Base-by-base conservation (phyloP, 2,113 vertebrate genomes). In the Ibidorhyncha struthersii region DNA sequence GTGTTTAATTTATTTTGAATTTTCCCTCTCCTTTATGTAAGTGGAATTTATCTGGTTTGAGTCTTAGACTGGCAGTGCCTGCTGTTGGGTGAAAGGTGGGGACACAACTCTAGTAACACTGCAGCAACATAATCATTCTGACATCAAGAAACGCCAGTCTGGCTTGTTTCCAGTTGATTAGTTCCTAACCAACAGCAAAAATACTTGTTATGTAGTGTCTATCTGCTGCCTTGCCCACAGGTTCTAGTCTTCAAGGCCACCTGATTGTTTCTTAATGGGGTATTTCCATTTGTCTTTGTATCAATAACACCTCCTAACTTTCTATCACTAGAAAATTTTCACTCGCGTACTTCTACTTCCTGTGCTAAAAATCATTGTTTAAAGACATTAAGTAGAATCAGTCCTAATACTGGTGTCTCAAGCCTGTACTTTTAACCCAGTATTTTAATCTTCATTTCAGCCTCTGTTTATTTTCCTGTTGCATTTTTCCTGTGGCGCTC, bases 51-150 rank as follows among this genome's bases (percentile, higher is more conserved):
- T 3, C 22, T 59, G 14, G 22, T 61, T 40, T 50, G 40, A 47
- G 49, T n/a, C 23, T 62, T 32, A 17, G 29, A 9, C 32, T 36
- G 50, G 32, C 14, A 8, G 2, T 38, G n/a, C 47, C 47, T 41
- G 20, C 17, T 62, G 11, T 52, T 45, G 70, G 34, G 25, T 69
- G 79, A 50, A 61, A 45, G 43, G 18, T 61, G n/a, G 34, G 27
- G 36, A 1, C 8, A 11, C 3, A 2, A 11, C 2, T 12, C 14
- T 13, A 4, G 11, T 6, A 34, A 4, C 15, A 2, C 5, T 53
- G 56, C 13, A 55, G 16, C 13, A 0, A 12, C 22, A 2, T 8
- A 7, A 1, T 61, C 2, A 0, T 21, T 27, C 14, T 12, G 45
- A 7, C 17, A 3, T 14, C 4, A 3, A 17, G 41, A 9, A 45